Conservation (phyloP, 2,113 vertebrate genomes). For the Crotalus horridus region DNA sequence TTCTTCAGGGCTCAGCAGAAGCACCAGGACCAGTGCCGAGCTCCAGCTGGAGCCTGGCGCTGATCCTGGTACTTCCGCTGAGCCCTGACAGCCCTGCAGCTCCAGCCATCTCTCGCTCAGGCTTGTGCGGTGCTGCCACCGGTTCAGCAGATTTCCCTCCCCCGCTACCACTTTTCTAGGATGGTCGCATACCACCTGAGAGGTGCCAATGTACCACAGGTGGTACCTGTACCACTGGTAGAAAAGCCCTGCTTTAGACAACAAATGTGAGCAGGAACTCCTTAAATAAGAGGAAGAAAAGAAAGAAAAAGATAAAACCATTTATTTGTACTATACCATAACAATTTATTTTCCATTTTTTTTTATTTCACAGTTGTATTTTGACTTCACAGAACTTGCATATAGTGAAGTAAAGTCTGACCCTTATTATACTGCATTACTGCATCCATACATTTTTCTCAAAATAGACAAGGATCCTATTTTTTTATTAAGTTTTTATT, state of each 20-base stretch:
- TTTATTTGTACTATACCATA: constrained; percentile 26
- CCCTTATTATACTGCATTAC: constrained; percentile 25
- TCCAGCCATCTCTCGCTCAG: too few relatives aligned
- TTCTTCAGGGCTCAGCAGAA: too few relatives aligned
- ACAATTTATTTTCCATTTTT: constrained; percentile 37
- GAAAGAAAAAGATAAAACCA: background rate
- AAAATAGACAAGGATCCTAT: constrained; percentile 49
- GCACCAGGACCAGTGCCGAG: too few relatives aligned
- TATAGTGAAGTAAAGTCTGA: constrained; percentile 30
- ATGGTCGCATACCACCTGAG: too few relatives aligned
- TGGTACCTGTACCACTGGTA: too few relatives aligned
- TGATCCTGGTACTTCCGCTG: too few relatives aligned
- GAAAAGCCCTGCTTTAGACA: background rate
- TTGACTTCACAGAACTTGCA: constrained; percentile 42
- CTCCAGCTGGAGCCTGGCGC: too few relatives aligned
- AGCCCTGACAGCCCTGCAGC: too few relatives aligned
- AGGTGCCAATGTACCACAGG: too few relatives aligned
- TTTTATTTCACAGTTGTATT: constrained; percentile 52
- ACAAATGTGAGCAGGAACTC: constrained; percentile 37
- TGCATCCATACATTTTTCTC: constrained; percentile 49
- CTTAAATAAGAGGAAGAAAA: constrained; percentile 29
- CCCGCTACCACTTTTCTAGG: too few relatives aligned
- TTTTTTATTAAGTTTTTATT: constrained; percentile 17
- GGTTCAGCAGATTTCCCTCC: too few relatives aligned
- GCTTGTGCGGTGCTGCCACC: too few relatives aligned